Evolutionary conservation across 2,888 invertebrate species (phyloP).

Genomic region (Trisateles emortualis): DNA sequence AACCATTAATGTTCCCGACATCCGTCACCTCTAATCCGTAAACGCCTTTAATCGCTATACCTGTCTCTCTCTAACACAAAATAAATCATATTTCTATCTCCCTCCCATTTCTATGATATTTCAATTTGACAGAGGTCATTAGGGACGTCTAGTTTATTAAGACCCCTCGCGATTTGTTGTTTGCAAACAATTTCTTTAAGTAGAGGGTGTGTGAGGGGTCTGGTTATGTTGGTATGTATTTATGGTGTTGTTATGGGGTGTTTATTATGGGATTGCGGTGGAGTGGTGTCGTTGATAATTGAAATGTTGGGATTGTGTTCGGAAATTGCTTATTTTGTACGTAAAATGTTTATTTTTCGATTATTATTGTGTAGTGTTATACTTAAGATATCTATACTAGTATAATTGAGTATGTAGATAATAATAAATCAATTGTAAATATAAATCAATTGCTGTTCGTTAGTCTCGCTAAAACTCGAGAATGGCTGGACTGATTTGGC

Average conservation of each 20-base stretch:
- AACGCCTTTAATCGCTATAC: slow-evolving; percentile 54
- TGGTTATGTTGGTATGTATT: slow-evolving; percentile 21
- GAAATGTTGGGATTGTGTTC: slow-evolving; percentile 44
- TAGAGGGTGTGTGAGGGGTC: slow-evolving; percentile 32
- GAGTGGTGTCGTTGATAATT: slow-evolving; percentile 44
- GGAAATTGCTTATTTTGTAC: slow-evolving; percentile 48
- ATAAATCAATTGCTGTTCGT: no score
- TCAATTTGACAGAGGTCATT: slow-evolving; percentile 60
- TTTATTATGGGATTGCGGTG: slow-evolving; percentile 26
- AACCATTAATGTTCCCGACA: slow-evolving; percentile 64
- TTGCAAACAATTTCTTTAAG: slow-evolving; percentile 21
- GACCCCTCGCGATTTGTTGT: slow-evolving; percentile 32
- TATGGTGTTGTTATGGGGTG: slow-evolving; percentile 32
- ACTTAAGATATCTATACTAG: not conserved
- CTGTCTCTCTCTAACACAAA: slow-evolving; percentile 43
- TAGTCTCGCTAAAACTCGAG: no score
- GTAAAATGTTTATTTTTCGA: slow-evolving; percentile 34
- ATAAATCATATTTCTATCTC: slow-evolving; percentile 48
- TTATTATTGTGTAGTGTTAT: not conserved
- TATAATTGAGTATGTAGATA: no score
- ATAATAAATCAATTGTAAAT: no score
- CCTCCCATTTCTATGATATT: slow-evolving; percentile 61
- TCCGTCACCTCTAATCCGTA: slow-evolving; percentile 66
- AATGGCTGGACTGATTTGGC: no score
- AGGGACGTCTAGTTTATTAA: slow-evolving; percentile 23